A percentile compares a stretch with the other conserved stretches of the same genome.
phyloP scores from a whole-genome alignment of 2,113 vertebrate species.

The Calonectris borealis region DNA sequence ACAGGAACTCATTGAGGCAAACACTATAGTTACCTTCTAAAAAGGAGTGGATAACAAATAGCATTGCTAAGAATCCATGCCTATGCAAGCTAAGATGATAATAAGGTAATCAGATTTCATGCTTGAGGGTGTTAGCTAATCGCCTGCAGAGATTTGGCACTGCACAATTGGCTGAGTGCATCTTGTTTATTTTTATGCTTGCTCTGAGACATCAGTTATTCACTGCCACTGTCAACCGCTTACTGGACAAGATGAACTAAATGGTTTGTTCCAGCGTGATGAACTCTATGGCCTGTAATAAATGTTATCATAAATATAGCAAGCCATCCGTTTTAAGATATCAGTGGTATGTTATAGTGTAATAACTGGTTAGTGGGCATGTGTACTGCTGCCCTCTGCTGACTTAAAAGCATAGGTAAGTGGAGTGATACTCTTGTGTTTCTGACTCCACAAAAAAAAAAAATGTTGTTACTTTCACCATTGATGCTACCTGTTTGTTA shows the following conservation, averaged over 20 bases:
- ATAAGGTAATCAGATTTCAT: conserved; percentile 66
- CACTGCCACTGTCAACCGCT: conserved; percentile 20
- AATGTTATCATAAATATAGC: conserved; percentile 49
- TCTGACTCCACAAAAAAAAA: background rate
- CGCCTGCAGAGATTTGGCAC: conserved; percentile 46
- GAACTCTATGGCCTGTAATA: conserved; percentile 56
- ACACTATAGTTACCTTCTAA: background rate
- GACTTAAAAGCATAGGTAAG: background rate
- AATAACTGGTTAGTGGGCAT: background rate
- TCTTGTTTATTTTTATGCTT: conserved; percentile 66
- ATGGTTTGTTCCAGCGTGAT: conserved; percentile 50
- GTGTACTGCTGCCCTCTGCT: conserved; percentile 21
- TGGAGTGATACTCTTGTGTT: background rate
- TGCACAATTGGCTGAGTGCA: conserved; percentile 50
- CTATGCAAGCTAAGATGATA: conserved; percentile 53
- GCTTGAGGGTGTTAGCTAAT: conserved; percentile 59
- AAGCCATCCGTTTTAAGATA: conserved; percentile 29
- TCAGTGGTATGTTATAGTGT: background rate
- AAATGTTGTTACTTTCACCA: background rate
- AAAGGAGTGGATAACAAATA: conserved; percentile 37
- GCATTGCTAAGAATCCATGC: conserved; percentile 22
- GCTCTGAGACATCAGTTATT: conserved; percentile 56
- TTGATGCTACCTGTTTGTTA: background rate
- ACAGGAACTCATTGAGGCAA: conserved; percentile 1
- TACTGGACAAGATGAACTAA: conserved; percentile 61